Evolutionary conservation across 2,888 invertebrate species (phyloP), one percentile per base, ranked within the genome.

Genomic region (Synanthedon vespiformis): DNA sequence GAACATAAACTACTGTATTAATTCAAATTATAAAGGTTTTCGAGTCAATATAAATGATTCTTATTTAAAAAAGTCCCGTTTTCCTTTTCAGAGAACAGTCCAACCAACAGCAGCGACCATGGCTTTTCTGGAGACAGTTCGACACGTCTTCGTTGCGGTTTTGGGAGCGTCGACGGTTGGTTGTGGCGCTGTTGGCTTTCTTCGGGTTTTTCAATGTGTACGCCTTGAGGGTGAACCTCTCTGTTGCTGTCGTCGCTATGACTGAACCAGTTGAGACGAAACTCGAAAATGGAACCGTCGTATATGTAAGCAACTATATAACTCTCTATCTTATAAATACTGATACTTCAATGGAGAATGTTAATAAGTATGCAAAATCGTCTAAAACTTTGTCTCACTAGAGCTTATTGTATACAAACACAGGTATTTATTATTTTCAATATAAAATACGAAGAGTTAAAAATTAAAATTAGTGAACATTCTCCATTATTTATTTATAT

Each of bases 241-340:
- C 96, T 59, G 94, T 98, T 13, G 97, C 96, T 3, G 94, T 98
- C 60, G 96, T 98, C 48, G 95, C 96, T 57, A 98, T 98, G 97
- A 95, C 94, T 0, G 91, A 93, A 65, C 90, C 92, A 22, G 84
- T 90, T 56, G 90, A 89, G 50, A 88, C 89, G 4, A 80, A 83
- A 47, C 80, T 90, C 54, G 89, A 88, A 1, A 90, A 92, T 62
- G 94, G 93, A n/a, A 91, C 90, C 0, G 70, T 88, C 49, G 82
- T 87, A 52, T 76, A 80, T 62, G 92, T 91, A 69, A 89, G 89
- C 80, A 49, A 44, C n/a, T n/a, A n/a, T n/a, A n/a, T n/a, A n/a
- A n/a, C 14, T 44, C 22, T 34, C 34, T 34, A 34, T 34, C 34
- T 34, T 10, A 34, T 10, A 34, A 34, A 34, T 8, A 34, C 34